phyloP scores from a whole-genome alignment of 2,888 invertebrate species.

The Cylloceria caligata region DNA sequence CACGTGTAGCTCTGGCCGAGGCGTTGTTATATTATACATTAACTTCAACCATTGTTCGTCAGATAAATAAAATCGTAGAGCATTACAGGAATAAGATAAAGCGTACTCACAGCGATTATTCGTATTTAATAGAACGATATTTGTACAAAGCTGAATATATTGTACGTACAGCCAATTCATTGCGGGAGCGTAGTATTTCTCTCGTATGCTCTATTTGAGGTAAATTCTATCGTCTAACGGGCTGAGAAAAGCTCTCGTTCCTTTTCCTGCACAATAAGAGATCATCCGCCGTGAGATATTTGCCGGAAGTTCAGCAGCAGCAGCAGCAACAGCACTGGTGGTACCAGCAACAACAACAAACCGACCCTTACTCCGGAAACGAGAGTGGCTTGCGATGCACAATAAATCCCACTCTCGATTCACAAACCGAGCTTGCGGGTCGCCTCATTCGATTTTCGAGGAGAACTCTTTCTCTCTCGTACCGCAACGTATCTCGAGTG shows the following conservation, averaged over 20 bases:
- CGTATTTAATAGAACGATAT: constrained; percentile 4
- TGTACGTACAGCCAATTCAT: constrained; percentile 8
- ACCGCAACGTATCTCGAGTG: constrained; percentile 4
- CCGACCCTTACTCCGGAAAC: constrained; percentile 69
- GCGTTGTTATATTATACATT: constrained; percentile 54
- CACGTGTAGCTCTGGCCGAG: constrained; percentile 46
- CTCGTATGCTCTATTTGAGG: constrained; percentile 27
- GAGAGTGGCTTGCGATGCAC: constrained; percentile 68
- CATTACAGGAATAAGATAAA: constrained; percentile 23
- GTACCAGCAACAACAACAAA: constrained; percentile 66
- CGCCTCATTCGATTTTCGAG: constrained; percentile 39
- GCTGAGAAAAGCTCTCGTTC: constrained; percentile 11
- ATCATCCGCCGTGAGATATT: constrained; percentile 69
- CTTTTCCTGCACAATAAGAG: constrained; percentile 67
- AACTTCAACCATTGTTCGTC: constrained; percentile 44
- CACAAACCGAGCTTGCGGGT: constrained; percentile 56
- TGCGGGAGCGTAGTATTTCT: not conserved
- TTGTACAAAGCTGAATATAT: not conserved
- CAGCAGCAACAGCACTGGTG: constrained; percentile 56
- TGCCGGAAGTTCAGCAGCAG: constrained; percentile 68
- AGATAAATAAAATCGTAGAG: constrained; percentile 1
- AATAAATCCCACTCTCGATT: constrained; percentile 65
- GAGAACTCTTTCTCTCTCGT: constrained; percentile 49
- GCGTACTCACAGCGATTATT: not conserved
- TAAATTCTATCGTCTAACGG: constrained; percentile 8